A percentile compares a stretch with the other conserved stretches of the same genome.
Evolutionary conservation across 2,888 invertebrate genomes (phyloP).

Genomic region (Incurvaria masculella): DNA sequence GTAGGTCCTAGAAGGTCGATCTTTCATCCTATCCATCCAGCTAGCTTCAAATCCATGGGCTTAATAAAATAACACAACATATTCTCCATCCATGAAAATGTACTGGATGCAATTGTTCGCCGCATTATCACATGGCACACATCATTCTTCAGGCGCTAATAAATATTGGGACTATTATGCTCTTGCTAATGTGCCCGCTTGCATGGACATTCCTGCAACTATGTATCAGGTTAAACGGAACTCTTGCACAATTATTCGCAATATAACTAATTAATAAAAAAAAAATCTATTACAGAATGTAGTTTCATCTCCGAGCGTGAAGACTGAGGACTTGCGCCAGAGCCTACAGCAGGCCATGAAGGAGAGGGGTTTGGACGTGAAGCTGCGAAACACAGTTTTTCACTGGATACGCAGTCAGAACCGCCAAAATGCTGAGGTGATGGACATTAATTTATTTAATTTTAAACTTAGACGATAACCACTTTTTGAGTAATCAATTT

Average conservation of each 20-base stretch:
- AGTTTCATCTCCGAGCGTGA: conserved; percentile 72
- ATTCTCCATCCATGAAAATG: no score
- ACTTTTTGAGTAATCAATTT: no score
- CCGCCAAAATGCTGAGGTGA: no score
- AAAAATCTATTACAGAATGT: conserved; percentile 62
- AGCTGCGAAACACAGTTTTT: conserved; percentile 79
- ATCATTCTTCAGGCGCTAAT: not conserved
- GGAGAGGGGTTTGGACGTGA: conserved; percentile 75
- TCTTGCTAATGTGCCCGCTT: conserved; percentile 5
- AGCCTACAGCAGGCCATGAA: conserved; percentile 74
- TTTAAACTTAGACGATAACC: not conserved
- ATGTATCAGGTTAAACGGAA: conserved; percentile 5
- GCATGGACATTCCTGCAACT: conserved; percentile 3
- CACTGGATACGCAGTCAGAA: conserved; percentile 67
- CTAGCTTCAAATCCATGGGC: no score
- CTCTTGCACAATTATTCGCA: conserved; percentile 10
- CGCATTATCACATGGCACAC: conserved; percentile 2
- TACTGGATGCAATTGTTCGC: conserved; percentile 1
- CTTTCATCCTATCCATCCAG: no score
- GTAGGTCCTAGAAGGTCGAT: no score
- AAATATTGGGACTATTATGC: not conserved
- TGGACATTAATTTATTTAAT: no score
- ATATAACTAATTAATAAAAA: not conserved
- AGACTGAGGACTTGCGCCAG: conserved; percentile 73
- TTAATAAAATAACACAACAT: no score